Evolutionary conservation across 2,797 vertebrate species (phyloP).

Genomic region (Streptopelia turtur): DNA sequence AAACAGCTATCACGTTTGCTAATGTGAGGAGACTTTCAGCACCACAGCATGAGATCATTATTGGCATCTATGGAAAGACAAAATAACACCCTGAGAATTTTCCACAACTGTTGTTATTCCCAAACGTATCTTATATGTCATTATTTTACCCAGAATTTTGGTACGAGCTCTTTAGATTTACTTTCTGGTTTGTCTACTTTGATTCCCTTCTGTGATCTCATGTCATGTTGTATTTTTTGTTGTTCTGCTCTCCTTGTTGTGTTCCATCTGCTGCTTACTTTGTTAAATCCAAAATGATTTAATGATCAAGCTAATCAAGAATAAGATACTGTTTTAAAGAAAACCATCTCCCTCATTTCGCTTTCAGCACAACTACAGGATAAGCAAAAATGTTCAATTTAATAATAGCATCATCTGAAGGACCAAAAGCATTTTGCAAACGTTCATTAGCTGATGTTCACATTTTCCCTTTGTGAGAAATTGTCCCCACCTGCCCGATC

Average conservation of each 20-base stretch:
- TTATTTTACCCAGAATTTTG: background rate
- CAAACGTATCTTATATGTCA: background rate
- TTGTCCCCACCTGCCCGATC: background rate
- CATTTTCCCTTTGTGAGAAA: background rate
- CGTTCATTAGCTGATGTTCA: background rate
- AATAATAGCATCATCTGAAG: background rate
- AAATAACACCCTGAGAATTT: background rate
- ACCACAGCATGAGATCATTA: background rate
- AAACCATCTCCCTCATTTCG: background rate
- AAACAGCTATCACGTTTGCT: background rate
- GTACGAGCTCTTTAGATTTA: background rate
- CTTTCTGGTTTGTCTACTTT: background rate
- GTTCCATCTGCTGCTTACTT: background rate
- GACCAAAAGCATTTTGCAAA: background rate
- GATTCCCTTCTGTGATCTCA: background rate
- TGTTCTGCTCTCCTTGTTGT: background rate
- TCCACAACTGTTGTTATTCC: background rate
- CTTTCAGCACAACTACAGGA: background rate
- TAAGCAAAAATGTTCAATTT: background rate
- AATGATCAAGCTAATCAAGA: slow-evolving; percentile 1
- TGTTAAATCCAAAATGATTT: background rate
- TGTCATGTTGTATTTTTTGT: background rate
- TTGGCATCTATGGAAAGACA: background rate
- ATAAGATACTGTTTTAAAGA: background rate
- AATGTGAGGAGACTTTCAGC: background rate